These are phyloP conservation scores for Onychostruthus taczanowskii DNA, from an alignment of 2,113 vertebrate species.

Conservation along the genomic window DNA sequence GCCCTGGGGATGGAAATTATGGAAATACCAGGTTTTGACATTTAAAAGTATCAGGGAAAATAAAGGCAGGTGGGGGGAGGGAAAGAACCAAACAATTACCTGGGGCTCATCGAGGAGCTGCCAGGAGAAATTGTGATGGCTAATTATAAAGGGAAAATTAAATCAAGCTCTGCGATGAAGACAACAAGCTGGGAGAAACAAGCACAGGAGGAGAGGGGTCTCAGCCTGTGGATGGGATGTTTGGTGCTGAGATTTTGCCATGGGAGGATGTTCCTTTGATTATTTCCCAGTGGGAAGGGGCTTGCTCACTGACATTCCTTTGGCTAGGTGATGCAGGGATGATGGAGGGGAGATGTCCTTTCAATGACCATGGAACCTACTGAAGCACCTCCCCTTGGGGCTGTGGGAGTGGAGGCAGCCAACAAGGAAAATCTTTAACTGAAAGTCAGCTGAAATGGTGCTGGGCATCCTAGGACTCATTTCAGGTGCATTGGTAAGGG, in stretches of 20 bases:
- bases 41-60: constrained; percentile 13
- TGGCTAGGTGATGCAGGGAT: rapidly evolving
- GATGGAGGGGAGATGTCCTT: background rate
- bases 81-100: constrained; percentile 52
- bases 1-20: background rate
- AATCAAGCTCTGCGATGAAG: constrained; percentile 38
- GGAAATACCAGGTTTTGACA: constrained; percentile 55
- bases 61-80: rapidly evolving
- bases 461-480: background rate
- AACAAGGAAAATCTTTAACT: background rate
- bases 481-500: rapidly evolving
- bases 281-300: background rate
- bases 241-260: background rate
- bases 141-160: constrained; percentile 61
- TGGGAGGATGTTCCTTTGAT: background rate
- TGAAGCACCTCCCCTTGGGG: background rate
- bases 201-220: background rate
- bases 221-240: background rate
- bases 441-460: background rate
- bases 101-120: constrained; percentile 48
- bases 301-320: rapidly evolving
- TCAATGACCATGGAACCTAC: background rate
- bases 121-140: background rate
- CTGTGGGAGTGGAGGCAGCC: background rate
- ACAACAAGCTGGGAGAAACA: background rate